Evolutionary conservation across 2,888 invertebrate species (phyloP).

Genomic region (Sphaeridia pumilis): DNA sequence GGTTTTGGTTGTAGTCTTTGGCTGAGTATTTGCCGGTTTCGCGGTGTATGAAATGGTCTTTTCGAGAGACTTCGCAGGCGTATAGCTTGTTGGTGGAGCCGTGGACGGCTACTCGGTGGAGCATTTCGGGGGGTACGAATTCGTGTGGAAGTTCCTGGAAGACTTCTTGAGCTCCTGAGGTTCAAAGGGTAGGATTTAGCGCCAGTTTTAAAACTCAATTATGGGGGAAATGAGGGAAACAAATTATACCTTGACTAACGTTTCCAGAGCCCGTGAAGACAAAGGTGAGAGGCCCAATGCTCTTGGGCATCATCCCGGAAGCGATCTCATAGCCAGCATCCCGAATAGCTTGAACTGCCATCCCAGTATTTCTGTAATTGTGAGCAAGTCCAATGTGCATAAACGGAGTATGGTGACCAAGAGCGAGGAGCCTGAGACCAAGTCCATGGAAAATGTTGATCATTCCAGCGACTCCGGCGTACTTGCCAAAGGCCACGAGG

Average conservation of each 20-base stretch:
- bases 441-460: slow-evolving; percentile 96
- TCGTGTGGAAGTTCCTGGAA: slow-evolving; percentile 96
- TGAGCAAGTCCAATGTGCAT: slow-evolving; percentile 70
- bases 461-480: slow-evolving; percentile 96
- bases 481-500: slow-evolving; percentile 96
- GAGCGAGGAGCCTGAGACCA: slow-evolving; percentile 78
- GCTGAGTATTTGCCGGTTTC: slow-evolving; percentile 86
- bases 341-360: slow-evolving; percentile 92
- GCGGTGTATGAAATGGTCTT: slow-evolving; percentile 84
- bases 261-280: slow-evolving; percentile 98
- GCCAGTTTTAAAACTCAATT: no score
- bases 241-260: slow-evolving; percentile 66
- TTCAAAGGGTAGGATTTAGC: no score
- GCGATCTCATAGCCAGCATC: slow-evolving; percentile 99
- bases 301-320: slow-evolving; percentile 88
- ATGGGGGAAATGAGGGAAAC: slow-evolving; percentile 52
- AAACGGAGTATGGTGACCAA: slow-evolving; percentile 98
- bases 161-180: slow-evolving; percentile 45
- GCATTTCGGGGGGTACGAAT: slow-evolving; percentile 88
- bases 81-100: slow-evolving; percentile 93
- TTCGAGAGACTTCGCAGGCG: slow-evolving; percentile 85
- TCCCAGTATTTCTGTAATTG: slow-evolving; percentile 94
- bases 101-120: slow-evolving; percentile 90
- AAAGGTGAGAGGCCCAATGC: slow-evolving; percentile 72
- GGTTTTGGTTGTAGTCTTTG: slow-evolving; percentile 80